phyloP scores from a whole-genome alignment of 2,888 invertebrate species.

The Geotrupes spiniger region DNA sequence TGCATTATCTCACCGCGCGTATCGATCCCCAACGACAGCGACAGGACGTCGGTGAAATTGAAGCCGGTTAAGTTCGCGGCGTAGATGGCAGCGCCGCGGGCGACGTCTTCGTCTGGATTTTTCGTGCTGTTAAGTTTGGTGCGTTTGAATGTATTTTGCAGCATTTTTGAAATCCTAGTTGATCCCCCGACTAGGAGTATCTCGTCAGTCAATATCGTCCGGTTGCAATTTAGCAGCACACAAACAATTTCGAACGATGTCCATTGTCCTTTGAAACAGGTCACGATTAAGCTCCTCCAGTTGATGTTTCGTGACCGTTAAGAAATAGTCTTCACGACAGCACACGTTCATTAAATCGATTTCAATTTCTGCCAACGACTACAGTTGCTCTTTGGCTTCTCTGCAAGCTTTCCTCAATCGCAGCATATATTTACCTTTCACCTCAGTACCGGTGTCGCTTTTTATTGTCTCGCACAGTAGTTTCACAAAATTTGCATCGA shows the following conservation, averaged over 20 bases:
- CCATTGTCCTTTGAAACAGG: constrained; percentile 28
- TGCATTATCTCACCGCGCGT: constrained; percentile 25
- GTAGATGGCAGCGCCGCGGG: too few species aligned
- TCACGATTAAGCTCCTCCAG: constrained; percentile 30
- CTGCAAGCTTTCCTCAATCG: constrained; percentile 28
- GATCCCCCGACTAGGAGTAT: constrained; percentile 36
- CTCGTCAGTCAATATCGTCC: constrained; percentile 30
- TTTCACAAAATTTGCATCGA: constrained; percentile 28
- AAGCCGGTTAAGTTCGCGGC: constrained; percentile 24
- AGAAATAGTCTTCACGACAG: constrained; percentile 6
- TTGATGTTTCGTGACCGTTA: constrained; percentile 24
- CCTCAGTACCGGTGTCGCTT: too few species aligned
- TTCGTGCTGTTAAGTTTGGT: constrained; percentile 35
- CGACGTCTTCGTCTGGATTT: too few species aligned
- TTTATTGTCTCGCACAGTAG: constrained; percentile 25
- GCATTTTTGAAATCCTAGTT: constrained; percentile 33
- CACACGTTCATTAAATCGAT: constrained; percentile 24
- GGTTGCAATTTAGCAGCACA: constrained; percentile 22
- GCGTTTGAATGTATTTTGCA: constrained; percentile 33
- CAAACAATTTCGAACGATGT: constrained; percentile 27
- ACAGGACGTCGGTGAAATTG: too few species aligned
- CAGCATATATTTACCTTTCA: too few species aligned
- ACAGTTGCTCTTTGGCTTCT: constrained; percentile 23
- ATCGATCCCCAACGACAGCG: constrained; percentile 24
- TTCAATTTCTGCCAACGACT: too few species aligned